Base-by-base conservation (phyloP, 2,888 invertebrate genomes). In the Eueremaeus valkanovi region DNA sequence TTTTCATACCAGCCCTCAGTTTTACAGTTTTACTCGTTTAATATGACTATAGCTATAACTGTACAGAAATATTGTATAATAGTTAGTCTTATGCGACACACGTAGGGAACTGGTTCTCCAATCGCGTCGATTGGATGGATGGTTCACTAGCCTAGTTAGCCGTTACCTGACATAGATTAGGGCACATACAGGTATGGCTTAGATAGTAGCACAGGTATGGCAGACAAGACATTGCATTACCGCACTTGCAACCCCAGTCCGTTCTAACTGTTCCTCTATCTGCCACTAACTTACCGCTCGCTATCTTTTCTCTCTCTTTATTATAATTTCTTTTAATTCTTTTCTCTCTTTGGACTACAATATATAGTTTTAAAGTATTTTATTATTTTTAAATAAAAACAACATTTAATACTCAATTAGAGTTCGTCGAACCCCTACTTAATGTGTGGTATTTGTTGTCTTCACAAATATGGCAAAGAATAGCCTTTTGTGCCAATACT, bases 361-460 rank as follows among this genome's bases (percentile, higher is more conserved):
- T 27, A 55, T 49, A 49, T 18, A 21, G 18, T 49, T 49, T 49
- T 49, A 3, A 49, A 27, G n/a, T 8, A n/a, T 55, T 27, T 24
- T 27, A 3, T 27, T 3, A 21, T 24, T 55, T 55, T 55, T 55
- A 3, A 70, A 27, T 40, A 70, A 45, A 68, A 68, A 36, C 42
- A 68, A 45, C 70, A 45, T 70, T 70, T 70, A 70, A 45, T 70
- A 70, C 45, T 70, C 29, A 40, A 42, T 70, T 42, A 70, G 45
- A 70, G 70, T 70, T 70, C 27, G 21, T 45, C 18, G 45, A 70
- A 70, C 70, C 16, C 5, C 16, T 24, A 13, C 16, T 58, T 58
- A 29, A 58, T 58, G 29, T 24, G 24, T 58, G 29, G 9, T 31
- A 58, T 58, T 58, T 58, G 55, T 27, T 55, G 9, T 55, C 11